These are phyloP conservation scores for Vanessa tameamea DNA, from an alignment of 1,140 invertebrate species.

Conservation along the genomic window DNA sequence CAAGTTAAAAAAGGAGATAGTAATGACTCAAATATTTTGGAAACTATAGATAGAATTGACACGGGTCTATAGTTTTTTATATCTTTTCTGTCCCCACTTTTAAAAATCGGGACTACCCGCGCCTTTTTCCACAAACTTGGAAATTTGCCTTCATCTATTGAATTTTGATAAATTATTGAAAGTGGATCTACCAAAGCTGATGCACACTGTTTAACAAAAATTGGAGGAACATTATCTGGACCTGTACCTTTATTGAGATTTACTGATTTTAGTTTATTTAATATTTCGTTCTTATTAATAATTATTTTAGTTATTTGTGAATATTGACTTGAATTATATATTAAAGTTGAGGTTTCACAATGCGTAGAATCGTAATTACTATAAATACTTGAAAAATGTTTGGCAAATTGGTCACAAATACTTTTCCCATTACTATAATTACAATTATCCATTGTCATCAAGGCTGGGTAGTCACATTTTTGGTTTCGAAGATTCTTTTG, in stretches of 20 bases:
- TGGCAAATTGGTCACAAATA: conserved; percentile 20
- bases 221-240: conserved; percentile 33
- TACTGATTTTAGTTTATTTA: conserved; percentile 20
- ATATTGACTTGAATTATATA: neutral
- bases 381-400: conserved; percentile 23
- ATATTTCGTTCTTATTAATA: neutral
- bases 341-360: neutral
- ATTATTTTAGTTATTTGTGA: neutral
- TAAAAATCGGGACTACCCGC: conserved; percentile 35
- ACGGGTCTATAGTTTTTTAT: conserved; percentile 37
- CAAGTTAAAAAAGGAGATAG: conserved; percentile 22
- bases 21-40: conserved; percentile 32
- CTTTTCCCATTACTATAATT: neutral
- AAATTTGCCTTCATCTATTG: conserved; percentile 18
- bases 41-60: conserved; percentile 28
- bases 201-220: conserved; percentile 34
- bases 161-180: conserved; percentile 26
- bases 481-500: conserved; percentile 18
- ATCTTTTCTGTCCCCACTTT: conserved; percentile 27
- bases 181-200: conserved; percentile 25
- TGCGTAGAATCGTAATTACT: neutral
- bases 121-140: conserved; percentile 30
- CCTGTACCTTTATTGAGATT: conserved; percentile 38
- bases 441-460: conserved; percentile 15
- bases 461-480: conserved; percentile 24